phyloP scores from a whole-genome alignment of 23 tunicate species.

The Corella eumyota region DNA sequence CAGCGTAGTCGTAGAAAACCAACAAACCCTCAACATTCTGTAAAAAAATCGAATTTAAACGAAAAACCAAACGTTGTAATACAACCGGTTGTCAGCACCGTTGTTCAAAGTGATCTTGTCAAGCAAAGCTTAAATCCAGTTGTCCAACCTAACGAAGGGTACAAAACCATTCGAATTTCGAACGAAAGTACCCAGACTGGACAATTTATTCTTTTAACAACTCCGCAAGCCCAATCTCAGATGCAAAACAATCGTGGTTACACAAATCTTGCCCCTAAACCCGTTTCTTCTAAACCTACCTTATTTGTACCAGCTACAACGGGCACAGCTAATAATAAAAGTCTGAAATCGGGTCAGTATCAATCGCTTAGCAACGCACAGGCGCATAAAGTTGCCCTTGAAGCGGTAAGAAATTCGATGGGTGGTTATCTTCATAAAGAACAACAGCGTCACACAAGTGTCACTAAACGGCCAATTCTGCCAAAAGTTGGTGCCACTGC shows the following conservation, averaged over 20 bases:
- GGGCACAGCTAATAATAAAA: too few relatives aligned
- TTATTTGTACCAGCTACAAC: background rate
- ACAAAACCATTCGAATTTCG: slow-evolving; percentile 4
- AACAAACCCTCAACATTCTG: slow-evolving; percentile 12
- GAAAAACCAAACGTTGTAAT: background rate
- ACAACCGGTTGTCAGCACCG: background rate
- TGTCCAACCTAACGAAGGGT: background rate
- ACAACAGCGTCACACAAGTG: background rate
- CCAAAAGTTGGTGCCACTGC: slow-evolving; percentile 12
- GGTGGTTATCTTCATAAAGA: background rate
- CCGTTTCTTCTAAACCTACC: background rate
- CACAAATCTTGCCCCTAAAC: background rate
- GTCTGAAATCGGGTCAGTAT: background rate
- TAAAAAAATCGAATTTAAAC: background rate
- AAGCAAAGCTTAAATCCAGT: background rate
- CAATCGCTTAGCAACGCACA: slow-evolving; percentile 25
- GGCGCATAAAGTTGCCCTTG: slow-evolving; percentile 41
- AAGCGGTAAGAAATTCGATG: slow-evolving; percentile 30
- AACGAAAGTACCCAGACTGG: slow-evolving; percentile 1
- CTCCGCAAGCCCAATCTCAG: slow-evolving; percentile 1
- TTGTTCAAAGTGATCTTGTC: background rate
- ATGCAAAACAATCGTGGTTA: background rate
- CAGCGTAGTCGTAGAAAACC: slow-evolving; percentile 29
- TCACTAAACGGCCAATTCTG: slow-evolving; percentile 27
- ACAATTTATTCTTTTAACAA: slow-evolving; percentile 14